Evolutionary conservation across 2,113 vertebrate genomes (phyloP).

Genomic region (Rana temporaria): DNA sequence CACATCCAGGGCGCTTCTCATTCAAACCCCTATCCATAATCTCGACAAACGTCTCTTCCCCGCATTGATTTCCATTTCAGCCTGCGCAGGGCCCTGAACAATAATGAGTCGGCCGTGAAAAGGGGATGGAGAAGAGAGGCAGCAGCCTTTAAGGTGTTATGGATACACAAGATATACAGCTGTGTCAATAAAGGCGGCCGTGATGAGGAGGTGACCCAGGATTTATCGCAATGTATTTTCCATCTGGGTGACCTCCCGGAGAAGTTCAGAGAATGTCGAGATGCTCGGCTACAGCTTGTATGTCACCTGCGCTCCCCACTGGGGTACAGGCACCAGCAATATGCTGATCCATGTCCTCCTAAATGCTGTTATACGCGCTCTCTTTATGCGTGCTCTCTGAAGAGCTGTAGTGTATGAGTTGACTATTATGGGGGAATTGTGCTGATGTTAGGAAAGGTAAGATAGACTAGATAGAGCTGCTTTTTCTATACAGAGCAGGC

Average conservation of each 20-base stretch:
- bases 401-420: neutral
- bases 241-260: constrained; percentile 34
- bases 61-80: constrained; percentile 47
- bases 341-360: constrained; percentile 46
- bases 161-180: constrained; percentile 60
- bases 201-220: constrained; percentile 39
- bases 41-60: constrained; percentile 52
- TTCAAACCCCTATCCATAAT: constrained; percentile 58
- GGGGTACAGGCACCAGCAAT: constrained; percentile 44
- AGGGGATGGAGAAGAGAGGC: constrained; percentile 9
- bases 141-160: constrained; percentile 44
- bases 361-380: neutral
- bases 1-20: constrained; percentile 6
- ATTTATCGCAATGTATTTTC: constrained; percentile 54
- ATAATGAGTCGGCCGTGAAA: constrained; percentile 51
- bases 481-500: neutral
- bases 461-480: neutral
- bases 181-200: constrained; percentile 48
- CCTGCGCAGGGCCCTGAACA: constrained; percentile 32
- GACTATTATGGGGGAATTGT: neutral
- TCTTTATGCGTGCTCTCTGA: constrained; percentile 15
- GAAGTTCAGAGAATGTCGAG: constrained; percentile 53
- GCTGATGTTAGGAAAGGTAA: neutral
- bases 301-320: constrained; percentile 52
- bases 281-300: constrained; percentile 51